Conservation (phyloP, 2,797 vertebrate genomes). For the Pseudocheirus occidentalis region DNA sequence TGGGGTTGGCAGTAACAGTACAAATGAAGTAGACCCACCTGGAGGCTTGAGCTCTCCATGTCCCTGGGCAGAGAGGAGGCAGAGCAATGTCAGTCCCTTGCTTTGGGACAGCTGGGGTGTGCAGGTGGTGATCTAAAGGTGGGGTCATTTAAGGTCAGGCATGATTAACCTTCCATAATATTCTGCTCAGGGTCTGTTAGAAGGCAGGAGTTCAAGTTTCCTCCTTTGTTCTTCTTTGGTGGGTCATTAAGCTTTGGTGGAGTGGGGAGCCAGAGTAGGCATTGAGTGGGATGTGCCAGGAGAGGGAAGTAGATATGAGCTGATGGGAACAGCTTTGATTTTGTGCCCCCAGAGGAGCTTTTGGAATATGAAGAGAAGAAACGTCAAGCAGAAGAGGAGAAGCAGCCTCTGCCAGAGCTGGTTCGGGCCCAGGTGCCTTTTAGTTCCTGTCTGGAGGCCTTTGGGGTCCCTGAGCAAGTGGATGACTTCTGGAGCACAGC, state of each 20-base stretch:
- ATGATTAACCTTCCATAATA: not conserved
- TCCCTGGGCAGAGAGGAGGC: not conserved
- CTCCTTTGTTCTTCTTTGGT: not conserved
- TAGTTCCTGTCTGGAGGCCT: constrained; percentile 95
- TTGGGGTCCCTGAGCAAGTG: constrained; percentile 95
- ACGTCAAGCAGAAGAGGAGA: constrained; percentile 92
- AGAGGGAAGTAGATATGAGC: not conserved
- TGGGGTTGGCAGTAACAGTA: constrained; percentile 6
- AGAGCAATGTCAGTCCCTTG: not conserved
- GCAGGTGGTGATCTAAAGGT: not conserved
- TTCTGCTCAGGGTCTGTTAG: not conserved
- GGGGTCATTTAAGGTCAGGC: too few species aligned
- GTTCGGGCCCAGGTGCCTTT: constrained; percentile 97
- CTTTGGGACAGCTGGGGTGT: not conserved
- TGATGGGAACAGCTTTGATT: constrained; percentile 45
- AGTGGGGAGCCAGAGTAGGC: not conserved
- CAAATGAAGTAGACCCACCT: not conserved
- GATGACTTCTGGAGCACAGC: constrained; percentile 99
- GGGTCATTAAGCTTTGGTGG: not conserved
- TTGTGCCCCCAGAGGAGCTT: constrained; percentile 89
- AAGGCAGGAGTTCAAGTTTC: not conserved
- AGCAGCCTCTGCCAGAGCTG: constrained; percentile 88
- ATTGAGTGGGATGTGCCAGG: not conserved
- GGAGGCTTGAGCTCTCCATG: not conserved
- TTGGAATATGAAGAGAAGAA: constrained; percentile 94